Evolutionary conservation across 53 echinoderm and acorn worm genomes (phyloP), one percentile per base, ranked within the genome.

Genomic region (Astropecten irregularis): DNA sequence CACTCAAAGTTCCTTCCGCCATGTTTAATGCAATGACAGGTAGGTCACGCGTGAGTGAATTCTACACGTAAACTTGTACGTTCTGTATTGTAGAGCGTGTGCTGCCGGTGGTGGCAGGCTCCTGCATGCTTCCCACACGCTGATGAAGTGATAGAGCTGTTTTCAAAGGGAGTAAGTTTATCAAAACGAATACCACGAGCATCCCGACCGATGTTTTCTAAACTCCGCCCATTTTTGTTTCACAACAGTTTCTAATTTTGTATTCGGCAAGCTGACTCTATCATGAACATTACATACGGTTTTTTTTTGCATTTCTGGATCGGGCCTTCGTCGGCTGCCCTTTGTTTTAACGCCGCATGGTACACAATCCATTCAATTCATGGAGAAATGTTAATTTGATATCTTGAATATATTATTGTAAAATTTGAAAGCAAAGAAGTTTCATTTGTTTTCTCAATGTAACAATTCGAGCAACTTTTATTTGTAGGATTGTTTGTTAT

Each of bases 181-280:
- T 15, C 35, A 68, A 32, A 68, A 59, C 18, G 40, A 87, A 42
- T 69, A 48, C 30, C 79, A 74, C 11, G 65, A 37, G 55, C 47
- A 65, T 54, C 88, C 71, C 81, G 40, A 50, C 77, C 64, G 71
- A 58, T 72, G 82, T 82, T 42, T 38, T 62, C 70, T 13, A 82
- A 82, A 71, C 82, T 82, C 82, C 88, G 88, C 88, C 88, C 71
- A 49, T 70, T 88, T 81, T 88, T 82, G 82, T 71, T 82, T 47
- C 71, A 71, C 44, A 71, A 71, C 88, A 82, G 88, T 88, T 88
- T 88, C 88, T 82, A 88, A 60, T 62, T 58, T 58, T 60, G 42
- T 22, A 29, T 6, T 39, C 7, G 53, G 40, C 5, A 39, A 39
- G 22, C 38, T 49, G 18, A 30, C 42, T 19, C 23, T 28, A n/a